Percentiles rank a stretch among this genome's conserved stretches.
Evolutionary conservation across 2,797 vertebrate species (phyloP).

Genomic region (Dermochelys coriacea): DNA sequence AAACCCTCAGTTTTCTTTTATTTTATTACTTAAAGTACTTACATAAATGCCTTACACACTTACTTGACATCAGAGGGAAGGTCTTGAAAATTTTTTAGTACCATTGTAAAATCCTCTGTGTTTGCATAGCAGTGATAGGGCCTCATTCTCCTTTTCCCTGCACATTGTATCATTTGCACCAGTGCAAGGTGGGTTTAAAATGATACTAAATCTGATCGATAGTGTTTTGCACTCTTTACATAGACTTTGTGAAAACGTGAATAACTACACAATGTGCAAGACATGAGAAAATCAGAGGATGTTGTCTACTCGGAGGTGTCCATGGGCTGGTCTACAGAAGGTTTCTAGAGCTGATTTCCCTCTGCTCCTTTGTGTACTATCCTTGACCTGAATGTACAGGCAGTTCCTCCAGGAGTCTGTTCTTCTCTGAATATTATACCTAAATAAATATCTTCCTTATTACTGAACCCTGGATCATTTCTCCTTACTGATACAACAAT

Average conservation of each 20-base stretch:
- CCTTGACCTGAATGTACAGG: background rate
- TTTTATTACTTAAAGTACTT: background rate
- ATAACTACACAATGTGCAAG: background rate
- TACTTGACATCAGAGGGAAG: background rate
- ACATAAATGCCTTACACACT: background rate
- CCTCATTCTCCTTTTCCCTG: background rate
- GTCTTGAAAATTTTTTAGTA: background rate
- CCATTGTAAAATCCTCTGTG: background rate
- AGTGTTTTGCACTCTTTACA: background rate
- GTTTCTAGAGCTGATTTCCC: background rate
- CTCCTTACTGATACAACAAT: rapidly evolving
- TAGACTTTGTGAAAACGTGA: background rate
- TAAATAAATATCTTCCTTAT: background rate
- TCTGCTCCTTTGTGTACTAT: background rate
- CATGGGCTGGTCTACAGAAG: background rate
- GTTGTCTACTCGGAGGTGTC: background rate
- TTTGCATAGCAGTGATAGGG: background rate
- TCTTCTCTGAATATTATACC: background rate
- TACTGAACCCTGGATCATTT: background rate
- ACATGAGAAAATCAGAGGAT: background rate
- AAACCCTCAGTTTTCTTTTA: background rate
- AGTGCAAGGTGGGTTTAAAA: background rate
- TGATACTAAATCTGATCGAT: background rate
- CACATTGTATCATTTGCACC: background rate
- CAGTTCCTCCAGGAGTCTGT: background rate